Evolutionary conservation across 2,797 vertebrate genomes (phyloP), one percentile per base, ranked within the genome.

Genomic region (Glyptemys insculpta): DNA sequence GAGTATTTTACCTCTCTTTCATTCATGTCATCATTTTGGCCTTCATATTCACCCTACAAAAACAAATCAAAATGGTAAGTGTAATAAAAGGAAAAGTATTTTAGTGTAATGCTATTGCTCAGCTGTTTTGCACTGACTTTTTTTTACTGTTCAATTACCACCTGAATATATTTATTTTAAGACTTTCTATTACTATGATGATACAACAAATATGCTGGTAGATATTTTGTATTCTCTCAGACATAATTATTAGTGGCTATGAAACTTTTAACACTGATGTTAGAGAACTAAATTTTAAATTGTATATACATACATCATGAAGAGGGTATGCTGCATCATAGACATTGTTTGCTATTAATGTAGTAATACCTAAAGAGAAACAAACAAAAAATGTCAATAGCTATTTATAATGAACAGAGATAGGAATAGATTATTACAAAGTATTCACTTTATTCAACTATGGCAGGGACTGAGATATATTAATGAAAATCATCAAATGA

Each of bases 261-360:
- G 11, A 31, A 34, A 1, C 50, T 9, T 12, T 65, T 14, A 68
- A 62, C 12, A 53, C 85, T 6, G 85, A 2, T 12, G 85, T 56
- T 44, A 87, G 25, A 59, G 16, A 87, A 83, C 6, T 41, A 31
- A 1, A 29, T 34, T 81, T 89, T 86, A 9, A 27, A 37, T 1
- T n/a, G 1, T 3, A 16, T 87, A 85, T 90, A 99, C 99, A 92
- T 97, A 99, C 99, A 76, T 99, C 99, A 79, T 99, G 99, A 92
- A 99, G 98, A 65, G 99, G 98, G 92, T 99, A 99, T 91, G 99
- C 99, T 86, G 99, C 98, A 87, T 99, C 99, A 49, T 99, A 99
- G 94, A 99, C 98, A 57, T 99, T 99, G 88, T 98, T 99, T 96
- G 99, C 99, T 97, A 99, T 98, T 98, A 99, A 98, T 8, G 99